These are phyloP conservation scores for Epiblema foenella DNA, from an alignment of 2,888 invertebrate genomes.

Conservation along the genomic window DNA sequence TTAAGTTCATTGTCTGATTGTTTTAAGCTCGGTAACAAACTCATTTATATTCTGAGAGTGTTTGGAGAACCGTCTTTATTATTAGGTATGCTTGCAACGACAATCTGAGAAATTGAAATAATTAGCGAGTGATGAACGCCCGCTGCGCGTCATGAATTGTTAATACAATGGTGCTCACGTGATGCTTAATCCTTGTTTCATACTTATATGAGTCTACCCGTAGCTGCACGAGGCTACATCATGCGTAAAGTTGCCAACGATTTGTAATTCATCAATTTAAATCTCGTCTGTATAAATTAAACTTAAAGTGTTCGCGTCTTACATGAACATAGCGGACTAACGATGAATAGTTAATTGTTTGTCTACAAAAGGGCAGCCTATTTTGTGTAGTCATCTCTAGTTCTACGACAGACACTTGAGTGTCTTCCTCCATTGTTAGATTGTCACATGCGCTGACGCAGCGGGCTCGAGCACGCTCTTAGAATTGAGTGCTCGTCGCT, in stretches of 20 bases:
- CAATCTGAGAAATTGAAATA: slow-evolving; percentile 77
- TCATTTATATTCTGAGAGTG: slow-evolving; percentile 70
- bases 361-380: slow-evolving; percentile 73
- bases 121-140: slow-evolving; percentile 72
- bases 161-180: slow-evolving; percentile 19
- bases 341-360: slow-evolving; percentile 75
- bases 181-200: slow-evolving; percentile 26
- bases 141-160: slow-evolving; percentile 56
- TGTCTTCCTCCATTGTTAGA: slow-evolving; percentile 72
- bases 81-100: slow-evolving; percentile 68
- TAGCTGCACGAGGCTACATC: neutral
- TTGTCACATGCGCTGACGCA: slow-evolving; percentile 60
- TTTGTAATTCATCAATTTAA: slow-evolving; percentile 10
- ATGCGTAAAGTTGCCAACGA: neutral
- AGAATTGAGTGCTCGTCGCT: slow-evolving; percentile 56
- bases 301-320: slow-evolving; percentile 56
- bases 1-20: slow-evolving; percentile 41
- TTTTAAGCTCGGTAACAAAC: slow-evolving; percentile 47
- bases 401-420: slow-evolving; percentile 79
- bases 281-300: slow-evolving; percentile 40
- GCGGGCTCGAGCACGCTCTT: slow-evolving; percentile 56
- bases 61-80: slow-evolving; percentile 64
- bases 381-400: slow-evolving; percentile 71
- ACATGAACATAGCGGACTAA: slow-evolving; percentile 61
- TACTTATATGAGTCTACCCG: neutral